Evolutionary conservation across 2,113 vertebrate species (phyloP).

Genomic region (Martes martes): DNA sequence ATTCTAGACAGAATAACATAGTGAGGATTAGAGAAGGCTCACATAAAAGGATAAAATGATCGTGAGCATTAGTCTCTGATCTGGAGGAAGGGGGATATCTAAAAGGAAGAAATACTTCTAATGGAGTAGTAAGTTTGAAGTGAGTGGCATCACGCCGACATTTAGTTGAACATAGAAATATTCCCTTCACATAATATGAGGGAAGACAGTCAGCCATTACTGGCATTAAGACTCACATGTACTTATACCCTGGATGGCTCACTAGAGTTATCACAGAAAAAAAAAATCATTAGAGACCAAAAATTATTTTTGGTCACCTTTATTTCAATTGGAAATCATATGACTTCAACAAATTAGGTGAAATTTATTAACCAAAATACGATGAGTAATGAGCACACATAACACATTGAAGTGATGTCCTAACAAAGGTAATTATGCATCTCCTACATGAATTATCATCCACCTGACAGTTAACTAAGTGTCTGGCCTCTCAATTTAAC

Average conservation of each 20-base stretch:
- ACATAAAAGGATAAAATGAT: background rate
- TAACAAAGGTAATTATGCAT: conserved; percentile 9
- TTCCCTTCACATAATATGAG: background rate
- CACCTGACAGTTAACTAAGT: background rate
- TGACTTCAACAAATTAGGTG: conserved; percentile 18
- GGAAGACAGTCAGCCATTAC: background rate
- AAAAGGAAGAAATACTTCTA: conserved; percentile 10
- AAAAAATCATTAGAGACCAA: background rate
- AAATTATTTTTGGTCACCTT: conserved; percentile 10
- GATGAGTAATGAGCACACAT: background rate
- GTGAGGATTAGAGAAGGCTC: conserved; percentile 56
- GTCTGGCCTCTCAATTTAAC: background rate
- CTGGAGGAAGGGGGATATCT: conserved; percentile 61
- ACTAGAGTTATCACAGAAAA: background rate
- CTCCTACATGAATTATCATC: background rate
- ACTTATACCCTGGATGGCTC: background rate
- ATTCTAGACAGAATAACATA: conserved; percentile 84
- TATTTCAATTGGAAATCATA: conserved; percentile 20
- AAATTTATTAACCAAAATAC: conserved; percentile 50
- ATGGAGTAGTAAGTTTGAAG: background rate
- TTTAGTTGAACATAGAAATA: background rate
- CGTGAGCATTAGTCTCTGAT: conserved; percentile 54
- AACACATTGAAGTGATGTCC: background rate
- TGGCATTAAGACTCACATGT: background rate
- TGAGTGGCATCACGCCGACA: background rate